Percentiles rank a stretch among this genome's conserved stretches.
Evolutionary conservation across 2,797 vertebrate species (phyloP).

Genomic region (Neopelma chrysocephalum): DNA sequence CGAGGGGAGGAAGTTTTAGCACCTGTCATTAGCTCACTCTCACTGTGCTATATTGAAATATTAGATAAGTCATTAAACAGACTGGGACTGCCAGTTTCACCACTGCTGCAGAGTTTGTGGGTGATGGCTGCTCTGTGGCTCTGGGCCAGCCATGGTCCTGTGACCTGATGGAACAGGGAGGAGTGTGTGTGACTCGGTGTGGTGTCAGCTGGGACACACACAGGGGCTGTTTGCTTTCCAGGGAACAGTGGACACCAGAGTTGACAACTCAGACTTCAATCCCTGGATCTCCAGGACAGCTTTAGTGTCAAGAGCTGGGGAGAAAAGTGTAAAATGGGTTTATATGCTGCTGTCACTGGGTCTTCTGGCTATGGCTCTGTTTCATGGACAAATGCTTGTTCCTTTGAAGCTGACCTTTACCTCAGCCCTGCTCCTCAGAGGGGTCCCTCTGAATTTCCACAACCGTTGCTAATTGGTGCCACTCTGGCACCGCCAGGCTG

Average conservation of each 20-base stretch:
- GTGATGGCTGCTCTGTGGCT: neutral
- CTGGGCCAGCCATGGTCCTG: fast-evolving
- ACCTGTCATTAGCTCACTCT: neutral
- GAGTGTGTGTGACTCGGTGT: too few species aligned
- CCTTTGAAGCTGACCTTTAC: neutral
- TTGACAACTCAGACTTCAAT: neutral
- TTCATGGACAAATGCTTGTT: neutral
- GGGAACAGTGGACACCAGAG: neutral
- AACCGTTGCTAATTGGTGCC: neutral
- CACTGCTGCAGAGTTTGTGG: neutral
- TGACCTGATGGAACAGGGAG: neutral
- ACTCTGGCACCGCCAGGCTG: fast-evolving
- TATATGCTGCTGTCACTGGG: fast-evolving
- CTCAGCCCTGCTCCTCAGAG: neutral
- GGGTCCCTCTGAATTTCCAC: neutral
- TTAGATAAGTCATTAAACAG: neutral
- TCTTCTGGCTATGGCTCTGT: neutral
- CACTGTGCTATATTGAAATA: neutral
- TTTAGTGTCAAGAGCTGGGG: neutral
- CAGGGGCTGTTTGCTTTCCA: neutral
- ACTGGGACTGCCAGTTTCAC: neutral
- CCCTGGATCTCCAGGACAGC: neutral
- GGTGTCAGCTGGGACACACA: neutral
- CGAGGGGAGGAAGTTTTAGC: neutral
- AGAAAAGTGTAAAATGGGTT: neutral